These are phyloP conservation scores for Imbricaverruca yamaguchii DNA, from an alignment of 2,888 invertebrate genomes.

Conservation along the genomic window DNA sequence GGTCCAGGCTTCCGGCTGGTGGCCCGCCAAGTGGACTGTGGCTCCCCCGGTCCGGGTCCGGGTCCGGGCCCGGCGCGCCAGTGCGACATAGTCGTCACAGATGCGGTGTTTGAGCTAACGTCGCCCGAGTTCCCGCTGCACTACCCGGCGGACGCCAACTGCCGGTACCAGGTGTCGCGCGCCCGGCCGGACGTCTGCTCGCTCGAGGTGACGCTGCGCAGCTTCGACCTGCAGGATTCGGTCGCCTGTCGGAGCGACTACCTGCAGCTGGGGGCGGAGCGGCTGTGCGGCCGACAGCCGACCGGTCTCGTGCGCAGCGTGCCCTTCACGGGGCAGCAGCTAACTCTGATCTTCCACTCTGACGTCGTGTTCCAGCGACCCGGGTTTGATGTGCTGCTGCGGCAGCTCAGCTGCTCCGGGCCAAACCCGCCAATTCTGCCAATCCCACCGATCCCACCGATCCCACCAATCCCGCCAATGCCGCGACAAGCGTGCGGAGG, in stretches of 20 bases:
- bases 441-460: background rate
- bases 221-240: background rate
- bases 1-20: background rate
- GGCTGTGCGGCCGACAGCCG: background rate
- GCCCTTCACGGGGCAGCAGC: background rate
- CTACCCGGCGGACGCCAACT: background rate
- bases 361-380: background rate
- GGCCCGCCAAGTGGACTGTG: background rate
- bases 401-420: background rate
- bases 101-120: background rate
- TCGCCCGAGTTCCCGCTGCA: background rate
- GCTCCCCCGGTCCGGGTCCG: background rate
- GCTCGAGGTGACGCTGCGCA: background rate
- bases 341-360: background rate
- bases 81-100: background rate
- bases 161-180: background rate
- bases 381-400: background rate
- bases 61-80: background rate
- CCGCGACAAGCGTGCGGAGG: background rate
- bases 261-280: background rate
- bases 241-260: background rate
- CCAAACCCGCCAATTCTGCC: background rate
- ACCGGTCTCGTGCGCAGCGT: background rate
- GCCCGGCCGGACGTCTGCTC: slow-evolving; percentile 1
- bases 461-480: background rate